Evolutionary conservation across 2,888 invertebrate species (phyloP).

Genomic region (Hirtodrosophila cameraria): DNA sequence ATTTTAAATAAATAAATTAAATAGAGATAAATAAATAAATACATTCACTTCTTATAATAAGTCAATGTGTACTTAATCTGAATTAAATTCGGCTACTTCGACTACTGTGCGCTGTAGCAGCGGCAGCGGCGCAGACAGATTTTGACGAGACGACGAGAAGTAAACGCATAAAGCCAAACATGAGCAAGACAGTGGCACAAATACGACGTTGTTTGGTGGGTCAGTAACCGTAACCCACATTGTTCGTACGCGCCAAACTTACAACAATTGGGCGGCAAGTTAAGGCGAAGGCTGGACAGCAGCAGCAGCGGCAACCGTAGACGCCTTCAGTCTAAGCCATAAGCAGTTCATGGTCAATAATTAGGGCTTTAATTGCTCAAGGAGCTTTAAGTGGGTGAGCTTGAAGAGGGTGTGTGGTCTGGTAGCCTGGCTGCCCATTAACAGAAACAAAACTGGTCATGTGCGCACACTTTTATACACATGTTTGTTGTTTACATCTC

Average conservation of each 20-base stretch:
- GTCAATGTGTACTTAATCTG: no score
- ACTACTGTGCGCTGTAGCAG: background rate
- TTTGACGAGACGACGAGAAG: slow-evolving; percentile 49
- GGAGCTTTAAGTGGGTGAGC: background rate
- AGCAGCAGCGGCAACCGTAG: background rate
- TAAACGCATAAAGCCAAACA: slow-evolving; percentile 33
- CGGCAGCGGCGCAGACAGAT: slow-evolving; percentile 38
- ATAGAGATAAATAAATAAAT: no score
- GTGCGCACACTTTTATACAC: background rate
- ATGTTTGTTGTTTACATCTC: no score
- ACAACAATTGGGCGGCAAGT: slow-evolving; percentile 28
- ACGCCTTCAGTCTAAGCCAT: slow-evolving; percentile 7
- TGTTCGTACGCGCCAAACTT: slow-evolving; percentile 26
- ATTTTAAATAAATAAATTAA: no score
- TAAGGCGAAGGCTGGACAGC: slow-evolving; percentile 59
- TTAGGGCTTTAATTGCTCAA: slow-evolving; percentile 33
- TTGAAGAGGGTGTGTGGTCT: slow-evolving; percentile 21
- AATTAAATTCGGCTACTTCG: no score
- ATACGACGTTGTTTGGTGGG: slow-evolving; percentile 50
- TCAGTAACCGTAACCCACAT: slow-evolving; percentile 62
- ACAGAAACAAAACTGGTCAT: slow-evolving; percentile 24
- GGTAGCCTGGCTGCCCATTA: slow-evolving; percentile 2
- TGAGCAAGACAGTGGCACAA: slow-evolving; percentile 49
- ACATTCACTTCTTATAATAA: no score
- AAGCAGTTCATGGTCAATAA: slow-evolving; percentile 47